phyloP scores from a whole-genome alignment of 2,113 vertebrate species.

The Mustela lutreola region DNA sequence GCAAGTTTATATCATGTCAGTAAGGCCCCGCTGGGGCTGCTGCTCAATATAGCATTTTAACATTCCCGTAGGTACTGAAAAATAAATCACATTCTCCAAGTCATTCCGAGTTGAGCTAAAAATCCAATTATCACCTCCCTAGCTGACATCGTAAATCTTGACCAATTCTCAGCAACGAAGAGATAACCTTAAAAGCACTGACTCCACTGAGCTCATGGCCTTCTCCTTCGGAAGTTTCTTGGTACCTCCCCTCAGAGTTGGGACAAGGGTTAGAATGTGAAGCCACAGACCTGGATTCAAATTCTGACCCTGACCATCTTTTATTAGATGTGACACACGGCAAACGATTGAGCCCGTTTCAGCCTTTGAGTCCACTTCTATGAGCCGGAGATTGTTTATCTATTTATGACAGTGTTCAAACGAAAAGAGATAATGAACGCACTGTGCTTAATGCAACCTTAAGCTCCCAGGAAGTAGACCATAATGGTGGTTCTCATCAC shows the following conservation, averaged over 20 bases:
- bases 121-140: conserved; percentile 78
- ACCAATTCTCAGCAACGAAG: conserved; percentile 51
- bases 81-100: conserved; percentile 72
- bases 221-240: conserved; percentile 26
- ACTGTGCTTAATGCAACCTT: background rate
- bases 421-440: background rate
- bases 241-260: background rate
- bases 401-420: background rate
- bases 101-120: conserved; percentile 64
- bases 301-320: conserved; percentile 1
- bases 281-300: conserved; percentile 1
- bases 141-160: conserved; percentile 65
- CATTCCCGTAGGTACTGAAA: conserved; percentile 58
- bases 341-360: background rate
- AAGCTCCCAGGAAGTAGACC: background rate
- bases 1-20: background rate
- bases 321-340: background rate
- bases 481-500: background rate
- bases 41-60: conserved; percentile 37
- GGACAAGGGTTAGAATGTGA: background rate
- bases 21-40: background rate
- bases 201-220: background rate
- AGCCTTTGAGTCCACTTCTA: background rate
- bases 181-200: conserved; percentile 46
- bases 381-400: background rate